Conservation (phyloP, 2,797 vertebrate genomes). For the Rhynchonycteris naso region DNA sequence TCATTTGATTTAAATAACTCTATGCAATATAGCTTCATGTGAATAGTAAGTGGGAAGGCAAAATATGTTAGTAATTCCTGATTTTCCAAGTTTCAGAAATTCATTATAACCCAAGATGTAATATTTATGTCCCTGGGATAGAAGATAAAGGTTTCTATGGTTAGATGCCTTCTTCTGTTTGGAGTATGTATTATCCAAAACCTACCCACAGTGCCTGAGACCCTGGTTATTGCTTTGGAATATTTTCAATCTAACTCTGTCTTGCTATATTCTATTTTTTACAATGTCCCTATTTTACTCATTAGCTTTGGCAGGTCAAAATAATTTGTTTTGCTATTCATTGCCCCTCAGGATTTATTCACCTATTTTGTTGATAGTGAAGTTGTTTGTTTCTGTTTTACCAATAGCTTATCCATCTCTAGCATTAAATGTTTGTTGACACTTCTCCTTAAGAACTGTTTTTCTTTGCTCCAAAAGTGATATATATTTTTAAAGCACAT, state of each 20-base stretch:
- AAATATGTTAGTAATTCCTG: neutral
- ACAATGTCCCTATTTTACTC: conserved; percentile 58
- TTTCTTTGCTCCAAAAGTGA: neutral
- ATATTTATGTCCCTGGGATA: neutral
- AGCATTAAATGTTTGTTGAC: neutral
- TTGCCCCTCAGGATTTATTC: conserved; percentile 26
- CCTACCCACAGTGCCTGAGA: neutral
- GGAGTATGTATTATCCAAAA: neutral
- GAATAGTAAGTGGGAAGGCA: neutral
- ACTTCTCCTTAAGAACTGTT: neutral
- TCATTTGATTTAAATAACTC: conserved; percentile 28
- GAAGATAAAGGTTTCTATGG: neutral
- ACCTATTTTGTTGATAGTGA: conserved; percentile 53
- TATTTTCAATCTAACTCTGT: neutral
- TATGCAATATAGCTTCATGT: neutral
- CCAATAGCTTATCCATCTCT: neutral
- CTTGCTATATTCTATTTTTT: neutral
- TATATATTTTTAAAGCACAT: neutral
- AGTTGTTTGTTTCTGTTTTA: conserved; percentile 62
- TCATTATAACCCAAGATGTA: neutral
- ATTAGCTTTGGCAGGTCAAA: conserved; percentile 58
- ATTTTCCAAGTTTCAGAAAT: conserved; percentile 26
- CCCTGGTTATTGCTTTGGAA: neutral
- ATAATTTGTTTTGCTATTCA: conserved; percentile 55
- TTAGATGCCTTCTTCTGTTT: neutral